A percentile compares a stretch with the other conserved stretches of the same genome.
phyloP scores from a whole-genome alignment of 2,113 vertebrate species.

The Zosterops japonicus region DNA sequence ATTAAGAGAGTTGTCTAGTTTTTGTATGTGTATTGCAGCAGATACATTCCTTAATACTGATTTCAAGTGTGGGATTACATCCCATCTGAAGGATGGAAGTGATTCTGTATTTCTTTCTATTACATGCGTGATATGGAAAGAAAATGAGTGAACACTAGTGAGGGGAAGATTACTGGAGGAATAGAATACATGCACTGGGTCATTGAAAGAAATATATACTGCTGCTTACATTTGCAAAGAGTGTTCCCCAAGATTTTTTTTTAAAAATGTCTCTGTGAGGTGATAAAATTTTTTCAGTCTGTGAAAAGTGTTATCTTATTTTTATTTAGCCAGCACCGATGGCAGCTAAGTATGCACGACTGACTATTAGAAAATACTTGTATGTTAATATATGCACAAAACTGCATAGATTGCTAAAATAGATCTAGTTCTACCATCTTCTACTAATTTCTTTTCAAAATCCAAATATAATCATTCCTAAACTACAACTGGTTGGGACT shows the following conservation, averaged over 20 bases:
- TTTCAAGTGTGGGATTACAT: not conserved
- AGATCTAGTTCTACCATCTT: not conserved
- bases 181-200: not conserved
- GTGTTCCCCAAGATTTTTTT: not conserved
- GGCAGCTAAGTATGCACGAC: not conserved
- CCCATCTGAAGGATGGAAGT: not conserved
- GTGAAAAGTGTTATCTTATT: not conserved
- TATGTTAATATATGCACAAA: not conserved
- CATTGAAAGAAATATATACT: not conserved
- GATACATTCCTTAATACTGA: not conserved
- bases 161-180: not conserved
- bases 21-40: not conserved
- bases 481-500: not conserved
- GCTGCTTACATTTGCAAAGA: not conserved
- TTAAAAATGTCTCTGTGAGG: not conserved
- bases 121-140: not conserved
- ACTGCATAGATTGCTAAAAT: not conserved
- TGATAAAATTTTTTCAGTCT: not conserved
- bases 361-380: not conserved
- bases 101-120: not conserved
- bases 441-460: not conserved
- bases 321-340: not conserved
- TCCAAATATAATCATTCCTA: not conserved
- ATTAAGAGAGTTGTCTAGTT: not conserved
- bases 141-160: not conserved